Conservation (phyloP, 1,140 invertebrate genomes). For the Acromyrmex charruanus region DNA sequence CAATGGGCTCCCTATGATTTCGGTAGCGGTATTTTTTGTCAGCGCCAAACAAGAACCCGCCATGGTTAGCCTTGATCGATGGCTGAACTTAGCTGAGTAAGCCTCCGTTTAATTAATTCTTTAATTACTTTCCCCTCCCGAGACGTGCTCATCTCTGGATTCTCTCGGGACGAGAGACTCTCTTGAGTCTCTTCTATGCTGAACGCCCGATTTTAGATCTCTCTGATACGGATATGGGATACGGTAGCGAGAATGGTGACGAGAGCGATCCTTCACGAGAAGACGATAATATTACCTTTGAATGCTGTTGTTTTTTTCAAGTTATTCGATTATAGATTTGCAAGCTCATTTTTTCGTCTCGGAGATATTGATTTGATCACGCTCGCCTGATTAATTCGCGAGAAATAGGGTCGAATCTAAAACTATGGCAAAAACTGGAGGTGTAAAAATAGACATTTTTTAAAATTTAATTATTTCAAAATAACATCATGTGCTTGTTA, state of each 20-base stretch:
- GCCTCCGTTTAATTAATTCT: conserved; percentile 82
- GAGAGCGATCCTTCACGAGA: conserved; percentile 27
- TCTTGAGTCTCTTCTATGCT: conserved; percentile 26
- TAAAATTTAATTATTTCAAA: background rate
- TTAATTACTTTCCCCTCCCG: conserved; percentile 79
- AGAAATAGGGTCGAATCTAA: conserved; percentile 20
- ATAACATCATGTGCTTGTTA: background rate
- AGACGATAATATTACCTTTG: conserved; percentile 36
- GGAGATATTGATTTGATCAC: background rate
- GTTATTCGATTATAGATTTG: conserved; percentile 42
- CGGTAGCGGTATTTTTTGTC: conserved; percentile 82
- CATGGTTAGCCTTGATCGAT: conserved; percentile 80
- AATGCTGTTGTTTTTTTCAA: background rate
- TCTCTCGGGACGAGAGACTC: conserved; percentile 7
- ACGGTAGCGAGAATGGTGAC: conserved; percentile 66
- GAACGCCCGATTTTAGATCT: conserved; percentile 69
- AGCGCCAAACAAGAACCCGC: conserved; percentile 71
- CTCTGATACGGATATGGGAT: conserved; percentile 67
- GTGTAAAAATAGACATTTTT: too few relatives aligned
- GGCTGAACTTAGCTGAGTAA: conserved; percentile 82
- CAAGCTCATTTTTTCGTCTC: conserved; percentile 11
- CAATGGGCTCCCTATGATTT: conserved; percentile 79
- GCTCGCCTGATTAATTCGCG: conserved; percentile 24
- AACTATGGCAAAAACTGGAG: conserved; percentile 17
- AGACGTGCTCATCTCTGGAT: conserved; percentile 31